Evolutionary conservation across 2,797 vertebrate species (phyloP).

Genomic region (Vespertilio murinus): DNA sequence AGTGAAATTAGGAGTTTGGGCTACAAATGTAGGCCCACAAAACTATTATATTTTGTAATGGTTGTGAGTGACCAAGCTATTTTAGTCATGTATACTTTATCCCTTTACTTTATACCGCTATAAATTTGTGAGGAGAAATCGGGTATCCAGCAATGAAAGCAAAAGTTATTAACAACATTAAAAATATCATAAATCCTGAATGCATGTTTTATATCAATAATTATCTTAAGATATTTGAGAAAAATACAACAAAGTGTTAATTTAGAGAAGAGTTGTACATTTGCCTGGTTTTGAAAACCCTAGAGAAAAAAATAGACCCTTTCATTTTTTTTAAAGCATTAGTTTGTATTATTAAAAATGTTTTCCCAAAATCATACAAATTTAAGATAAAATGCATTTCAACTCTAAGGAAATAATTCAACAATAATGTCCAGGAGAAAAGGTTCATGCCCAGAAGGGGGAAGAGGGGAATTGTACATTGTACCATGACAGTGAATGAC

Average conservation of each 20-base stretch:
- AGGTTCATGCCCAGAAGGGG: neutral
- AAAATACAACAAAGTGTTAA: conserved; percentile 35
- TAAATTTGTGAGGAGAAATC: conserved; percentile 12
- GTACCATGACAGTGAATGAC: neutral
- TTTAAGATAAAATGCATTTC: conserved; percentile 29
- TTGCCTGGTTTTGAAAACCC: neutral
- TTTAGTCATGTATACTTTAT: neutral
- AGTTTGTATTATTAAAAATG: neutral
- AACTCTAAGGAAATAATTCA: neutral
- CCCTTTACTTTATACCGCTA: neutral
- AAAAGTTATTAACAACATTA: neutral
- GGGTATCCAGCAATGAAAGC: neutral
- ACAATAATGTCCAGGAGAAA: conserved; percentile 22
- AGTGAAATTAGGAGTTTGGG: neutral
- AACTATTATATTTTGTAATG: neutral
- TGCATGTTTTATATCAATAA: neutral
- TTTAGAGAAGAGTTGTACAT: neutral
- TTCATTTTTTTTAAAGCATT: neutral
- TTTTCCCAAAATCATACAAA: neutral
- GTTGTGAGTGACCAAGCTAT: neutral
- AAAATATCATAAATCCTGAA: neutral
- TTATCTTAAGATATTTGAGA: neutral
- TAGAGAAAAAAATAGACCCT: neutral
- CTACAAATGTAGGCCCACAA: neutral
- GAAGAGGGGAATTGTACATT: fast-evolving